Percentiles rank a stretch among this genome's conserved stretches.
Conservation (phyloP, 53 echinoderm and acorn worm species). For the Temnopleurus reevesii region DNA sequence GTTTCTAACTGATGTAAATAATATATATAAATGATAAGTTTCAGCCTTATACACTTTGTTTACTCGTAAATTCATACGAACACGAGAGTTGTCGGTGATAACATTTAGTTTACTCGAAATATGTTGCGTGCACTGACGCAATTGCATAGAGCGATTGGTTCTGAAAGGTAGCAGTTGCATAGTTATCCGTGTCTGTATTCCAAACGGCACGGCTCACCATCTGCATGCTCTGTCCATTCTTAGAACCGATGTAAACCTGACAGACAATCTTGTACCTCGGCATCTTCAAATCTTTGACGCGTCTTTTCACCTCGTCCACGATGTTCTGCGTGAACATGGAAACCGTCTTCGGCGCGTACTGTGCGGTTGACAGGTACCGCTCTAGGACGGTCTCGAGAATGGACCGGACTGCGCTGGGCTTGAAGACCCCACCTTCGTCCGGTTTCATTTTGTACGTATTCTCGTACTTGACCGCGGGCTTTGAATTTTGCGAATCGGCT, state of each 20-base stretch:
- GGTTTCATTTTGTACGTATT: slow-evolving; percentile 93
- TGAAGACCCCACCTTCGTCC: slow-evolving; percentile 74
- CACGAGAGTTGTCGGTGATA: neutral
- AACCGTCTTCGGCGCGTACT: slow-evolving; percentile 81
- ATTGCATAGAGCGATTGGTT: slow-evolving; percentile 81
- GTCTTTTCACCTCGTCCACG: slow-evolving; percentile 82
- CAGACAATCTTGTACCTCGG: slow-evolving; percentile 86
- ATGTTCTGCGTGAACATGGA: slow-evolving; percentile 86
- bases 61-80: too few species aligned
- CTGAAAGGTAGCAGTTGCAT: slow-evolving; percentile 68
- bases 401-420: slow-evolving; percentile 53
- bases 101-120: slow-evolving; percentile 74
- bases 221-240: slow-evolving; percentile 80
- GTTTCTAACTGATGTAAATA: too few species aligned
- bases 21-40: too few species aligned
- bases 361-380: slow-evolving; percentile 69
- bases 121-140: slow-evolving; percentile 79
- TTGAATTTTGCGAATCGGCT: slow-evolving; percentile 62
- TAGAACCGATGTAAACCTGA: slow-evolving; percentile 89
- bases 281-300: slow-evolving; percentile 88
- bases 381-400: slow-evolving; percentile 73
- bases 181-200: slow-evolving; percentile 91
- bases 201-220: slow-evolving; percentile 92
- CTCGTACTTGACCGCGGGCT: slow-evolving; percentile 70
- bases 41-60: too few species aligned